Evolutionary conservation across 2,888 invertebrate species (phyloP).

Genomic region (Dicyrtoma fusca): DNA sequence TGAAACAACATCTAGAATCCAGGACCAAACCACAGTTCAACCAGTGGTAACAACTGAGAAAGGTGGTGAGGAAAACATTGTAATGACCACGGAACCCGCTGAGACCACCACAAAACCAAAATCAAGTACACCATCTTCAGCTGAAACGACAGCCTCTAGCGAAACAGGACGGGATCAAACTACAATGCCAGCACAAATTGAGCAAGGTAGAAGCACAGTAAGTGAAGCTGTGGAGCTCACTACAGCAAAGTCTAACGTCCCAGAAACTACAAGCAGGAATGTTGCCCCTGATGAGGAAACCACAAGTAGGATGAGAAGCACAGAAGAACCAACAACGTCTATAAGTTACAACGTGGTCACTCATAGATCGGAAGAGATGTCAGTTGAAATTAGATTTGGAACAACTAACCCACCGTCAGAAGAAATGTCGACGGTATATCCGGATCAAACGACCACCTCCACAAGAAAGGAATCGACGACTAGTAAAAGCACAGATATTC

Average conservation of each 20-base stretch:
- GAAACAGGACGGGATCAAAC: background rate
- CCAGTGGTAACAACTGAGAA: no score
- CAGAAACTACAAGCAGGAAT: no score
- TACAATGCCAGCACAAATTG: background rate
- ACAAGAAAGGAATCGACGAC: background rate
- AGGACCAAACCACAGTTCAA: no score
- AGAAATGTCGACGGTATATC: no score
- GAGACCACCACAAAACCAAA: conserved; percentile 38
- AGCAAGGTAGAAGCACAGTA: background rate
- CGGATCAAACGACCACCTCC: background rate
- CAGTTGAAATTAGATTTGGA: background rate
- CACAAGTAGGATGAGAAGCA: background rate
- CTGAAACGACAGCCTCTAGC: background rate
- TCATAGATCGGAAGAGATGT: conserved; percentile 5
- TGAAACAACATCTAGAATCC: no score
- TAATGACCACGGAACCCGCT: conserved; percentile 35
- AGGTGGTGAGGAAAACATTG: background rate
- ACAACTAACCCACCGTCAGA: background rate
- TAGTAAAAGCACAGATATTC: no score
- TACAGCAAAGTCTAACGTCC: background rate
- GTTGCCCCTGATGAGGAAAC: background rate
- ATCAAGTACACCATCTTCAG: background rate
- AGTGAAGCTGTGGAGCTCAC: background rate
- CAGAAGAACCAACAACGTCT: background rate
- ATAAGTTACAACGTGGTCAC: background rate